Evolutionary conservation across 1,140 invertebrate species (phyloP).

Genomic region (Hylaeus volcanicus): DNA sequence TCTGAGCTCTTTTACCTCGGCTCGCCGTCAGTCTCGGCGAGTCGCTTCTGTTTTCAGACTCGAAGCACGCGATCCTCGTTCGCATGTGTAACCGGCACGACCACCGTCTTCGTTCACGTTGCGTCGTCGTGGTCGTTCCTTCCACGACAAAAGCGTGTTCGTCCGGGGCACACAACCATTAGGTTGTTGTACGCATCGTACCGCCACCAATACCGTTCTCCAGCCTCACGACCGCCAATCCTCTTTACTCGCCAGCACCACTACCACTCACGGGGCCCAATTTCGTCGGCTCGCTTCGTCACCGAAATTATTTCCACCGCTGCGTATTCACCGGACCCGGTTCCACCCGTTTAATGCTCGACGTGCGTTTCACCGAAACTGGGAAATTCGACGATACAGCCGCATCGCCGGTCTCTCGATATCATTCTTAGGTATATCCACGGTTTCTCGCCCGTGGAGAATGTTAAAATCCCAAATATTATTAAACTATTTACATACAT

Average conservation of each 20-base stretch:
- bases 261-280: constrained; percentile 39
- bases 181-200: constrained; percentile 47
- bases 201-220: constrained; percentile 57
- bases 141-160: constrained; percentile 47
- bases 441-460: too few relatives aligned
- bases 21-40: constrained; percentile 69
- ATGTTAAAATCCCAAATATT: too few relatives aligned
- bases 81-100: constrained; percentile 66
- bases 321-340: constrained; percentile 29
- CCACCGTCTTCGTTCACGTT: constrained; percentile 53
- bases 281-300: constrained; percentile 46
- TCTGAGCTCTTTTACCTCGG: constrained; percentile 50
- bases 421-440: neutral
- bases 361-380: constrained; percentile 21
- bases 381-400: constrained; percentile 2
- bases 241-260: constrained; percentile 10
- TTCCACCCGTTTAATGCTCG: constrained; percentile 29
- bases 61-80: constrained; percentile 75
- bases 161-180: constrained; percentile 50
- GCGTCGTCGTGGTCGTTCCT: constrained; percentile 43
- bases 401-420: neutral
- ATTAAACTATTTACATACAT: too few relatives aligned
- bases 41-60: constrained; percentile 76
- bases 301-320: constrained; percentile 61
- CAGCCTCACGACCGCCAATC: constrained; percentile 22